Percentiles rank a stretch among this genome's conserved stretches.
These are phyloP conservation scores for Drosophila subpulchrella DNA, from an alignment of 1,140 invertebrate genomes.

Conservation along the genomic window DNA sequence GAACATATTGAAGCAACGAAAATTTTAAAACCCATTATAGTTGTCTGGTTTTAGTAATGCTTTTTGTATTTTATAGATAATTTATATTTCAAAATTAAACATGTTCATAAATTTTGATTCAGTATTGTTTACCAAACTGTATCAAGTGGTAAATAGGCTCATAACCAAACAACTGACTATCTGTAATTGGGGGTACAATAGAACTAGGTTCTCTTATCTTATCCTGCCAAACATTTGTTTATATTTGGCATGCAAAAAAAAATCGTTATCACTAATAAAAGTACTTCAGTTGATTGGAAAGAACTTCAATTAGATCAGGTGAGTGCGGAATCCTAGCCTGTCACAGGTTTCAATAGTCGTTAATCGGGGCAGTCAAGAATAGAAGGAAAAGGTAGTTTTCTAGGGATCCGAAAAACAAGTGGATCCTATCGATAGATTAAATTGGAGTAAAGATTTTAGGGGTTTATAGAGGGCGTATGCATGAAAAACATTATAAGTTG, in stretches of 20 bases:
- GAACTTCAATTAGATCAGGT: constrained; percentile 14
- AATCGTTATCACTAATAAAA: constrained; percentile 13
- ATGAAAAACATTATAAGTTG: no score
- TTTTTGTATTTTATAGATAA: no score
- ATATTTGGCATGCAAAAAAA: constrained; percentile 16
- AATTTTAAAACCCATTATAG: no score
- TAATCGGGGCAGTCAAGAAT: constrained; percentile 7
- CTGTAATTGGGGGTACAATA: background rate
- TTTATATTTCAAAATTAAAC: no score
- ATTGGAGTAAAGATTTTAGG: no score
- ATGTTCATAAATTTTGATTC: no score
- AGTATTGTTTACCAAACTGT: background rate
- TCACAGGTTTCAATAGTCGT: constrained; percentile 9
- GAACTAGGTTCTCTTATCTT: constrained; percentile 10
- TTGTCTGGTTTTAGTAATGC: no score
- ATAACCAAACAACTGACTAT: background rate
- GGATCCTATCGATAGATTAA: background rate
- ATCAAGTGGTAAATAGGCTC: no score
- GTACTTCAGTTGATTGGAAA: constrained; percentile 27
- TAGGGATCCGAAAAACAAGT: background rate
- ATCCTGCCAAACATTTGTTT: constrained; percentile 41
- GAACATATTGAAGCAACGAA: no score
- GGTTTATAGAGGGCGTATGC: no score
- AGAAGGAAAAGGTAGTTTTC: background rate
- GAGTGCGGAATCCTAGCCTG: background rate